These are phyloP conservation scores for Dinocampus coccinellae DNA, from an alignment of 2,888 invertebrate species.

Conservation along the genomic window DNA sequence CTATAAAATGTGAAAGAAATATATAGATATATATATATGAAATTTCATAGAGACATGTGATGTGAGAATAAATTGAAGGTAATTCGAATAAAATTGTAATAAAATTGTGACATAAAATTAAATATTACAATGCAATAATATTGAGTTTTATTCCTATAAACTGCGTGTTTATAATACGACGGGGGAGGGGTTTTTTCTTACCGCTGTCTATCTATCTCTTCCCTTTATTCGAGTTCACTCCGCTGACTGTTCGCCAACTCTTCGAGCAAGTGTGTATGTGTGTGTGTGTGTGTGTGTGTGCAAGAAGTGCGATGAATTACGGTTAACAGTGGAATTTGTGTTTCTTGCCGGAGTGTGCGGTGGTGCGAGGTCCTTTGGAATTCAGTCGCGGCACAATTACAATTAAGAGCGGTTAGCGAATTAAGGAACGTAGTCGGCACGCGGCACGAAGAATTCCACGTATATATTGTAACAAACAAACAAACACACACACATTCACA, in stretches of 20 bases:
- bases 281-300: too few relatives aligned
- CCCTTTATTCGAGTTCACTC: slow-evolving; percentile 13
- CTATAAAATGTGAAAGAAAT: too few relatives aligned
- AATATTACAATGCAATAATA: too few relatives aligned
- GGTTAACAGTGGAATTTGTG: slow-evolving; percentile 66
- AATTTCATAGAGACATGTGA: too few relatives aligned
- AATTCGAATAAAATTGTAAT: too few relatives aligned
- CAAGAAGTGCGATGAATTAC: slow-evolving; percentile 63
- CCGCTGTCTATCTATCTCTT: slow-evolving; percentile 18
- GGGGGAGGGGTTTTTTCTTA: slow-evolving; percentile 10
- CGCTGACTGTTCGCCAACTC: slow-evolving; percentile 24
- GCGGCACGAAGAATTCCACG: slow-evolving; percentile 31
- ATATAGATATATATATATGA: too few relatives aligned
- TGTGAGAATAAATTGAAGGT: too few relatives aligned
- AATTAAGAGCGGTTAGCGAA: slow-evolving; percentile 69
- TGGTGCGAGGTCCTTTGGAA: slow-evolving; percentile 57
- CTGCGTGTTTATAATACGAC: too few relatives aligned
- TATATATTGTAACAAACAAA: slow-evolving; percentile 26
- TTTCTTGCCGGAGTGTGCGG: slow-evolving; percentile 57
- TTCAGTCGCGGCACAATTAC: slow-evolving; percentile 66
- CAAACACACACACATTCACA: too few relatives aligned
- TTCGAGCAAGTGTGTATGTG: slow-evolving; percentile 34
- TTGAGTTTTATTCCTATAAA: too few relatives aligned
- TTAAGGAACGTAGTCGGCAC: slow-evolving; percentile 59
- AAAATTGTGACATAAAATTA: too few relatives aligned